Evolutionary conservation across 2,113 vertebrate genomes (phyloP), one percentile per base, ranked within the genome.

Genomic region (Climacteris rufus): DNA sequence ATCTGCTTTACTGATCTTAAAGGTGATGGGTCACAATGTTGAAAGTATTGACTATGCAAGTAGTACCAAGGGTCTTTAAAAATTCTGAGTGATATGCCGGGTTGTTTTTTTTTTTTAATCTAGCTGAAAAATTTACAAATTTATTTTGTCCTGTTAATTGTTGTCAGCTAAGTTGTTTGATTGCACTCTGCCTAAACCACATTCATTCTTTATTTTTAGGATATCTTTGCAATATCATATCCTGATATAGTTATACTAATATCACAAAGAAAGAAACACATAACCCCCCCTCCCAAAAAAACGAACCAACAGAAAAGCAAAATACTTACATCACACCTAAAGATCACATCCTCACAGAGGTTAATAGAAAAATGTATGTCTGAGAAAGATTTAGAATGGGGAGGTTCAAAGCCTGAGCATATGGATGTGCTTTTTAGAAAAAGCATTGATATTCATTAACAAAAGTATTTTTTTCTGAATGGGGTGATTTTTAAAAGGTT

Each of bases 221-320:
- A 30, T 74, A 50, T 5, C 11, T 8, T 83, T 49, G 53, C 3
- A 57, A 37, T 56, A 53, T 53, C 13, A 53, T 69, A 52, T 53
- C 8, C 9, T 47, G 2, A 8, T 56, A 7, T 21, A 52, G 7
- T 56, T 72, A 25, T 39, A 33, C 13, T 52, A n/a, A 52, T 65
- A 69, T 57, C 6, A 63, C 33, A 15, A 61, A 65, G 12, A 10
- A 35, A n/a, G 1, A 54, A 64, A 52, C 15, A 2, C 5, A 31
- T 31, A 60, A 21, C 0, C 0, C 2, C 11, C n/a, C n/a, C 13
- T 6, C 3, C 11, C 18, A 44, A 13, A 11, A 1, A 1, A 9
- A n/a, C n/a, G n/a, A 72, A 63, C 14, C 4, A 40, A 21, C 7
- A 60, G 15, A 59, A 77, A 80, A 68, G 1, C 3, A 44, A 75